Base-by-base conservation (phyloP, 2,888 invertebrate species). In the Fragum whitleyi region DNA sequence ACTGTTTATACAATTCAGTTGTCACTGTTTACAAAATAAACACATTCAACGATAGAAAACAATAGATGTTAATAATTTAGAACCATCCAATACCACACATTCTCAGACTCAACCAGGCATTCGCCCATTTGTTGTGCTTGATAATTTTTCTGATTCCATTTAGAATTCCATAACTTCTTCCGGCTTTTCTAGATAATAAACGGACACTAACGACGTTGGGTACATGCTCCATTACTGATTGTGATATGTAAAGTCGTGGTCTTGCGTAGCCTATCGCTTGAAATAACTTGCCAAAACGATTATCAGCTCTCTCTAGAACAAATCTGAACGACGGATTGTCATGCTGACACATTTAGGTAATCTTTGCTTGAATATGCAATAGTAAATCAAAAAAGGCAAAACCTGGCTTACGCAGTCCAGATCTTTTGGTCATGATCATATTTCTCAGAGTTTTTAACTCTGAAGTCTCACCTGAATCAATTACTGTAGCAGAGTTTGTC, bases 311-410 rank as follows among this genome's bases (percentile, higher is more conserved):
- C 26, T 53, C 53, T 29, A 70, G 28, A 11, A 70, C 55, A 29
- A 70, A 70, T 55, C 70, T 70, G 29, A 70, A 51, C 14, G 28
- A 16, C n/a, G 70, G 70, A 70, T 70, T 70, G 16, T 70, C 19
- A 55, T 55, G 29, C 28, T 53, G 14, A n/a, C 16, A 23, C 28
- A 26, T 47, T 23, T 29, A 11, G 21, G 39, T 26, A 26, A 42
- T 68, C n/a, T 19, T 68, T 42, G 21, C 68, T 68, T 68, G 68
- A n/a, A 68, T 36, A 16, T 32, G 47, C 7, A 42, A n/a, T 68
- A 42, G 68, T 47, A 68, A 68, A 14, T 39, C 21, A 36, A 21
- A 19, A 47, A 68, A 68, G 14, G 39, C 19, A 68, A 68, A 68
- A 39, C 47, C 39, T 26, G 42, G 32, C 32, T 36, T 36, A 36